Base-by-base conservation (phyloP, 2,797 vertebrate genomes). In the Cercopithecus diana region DNA sequence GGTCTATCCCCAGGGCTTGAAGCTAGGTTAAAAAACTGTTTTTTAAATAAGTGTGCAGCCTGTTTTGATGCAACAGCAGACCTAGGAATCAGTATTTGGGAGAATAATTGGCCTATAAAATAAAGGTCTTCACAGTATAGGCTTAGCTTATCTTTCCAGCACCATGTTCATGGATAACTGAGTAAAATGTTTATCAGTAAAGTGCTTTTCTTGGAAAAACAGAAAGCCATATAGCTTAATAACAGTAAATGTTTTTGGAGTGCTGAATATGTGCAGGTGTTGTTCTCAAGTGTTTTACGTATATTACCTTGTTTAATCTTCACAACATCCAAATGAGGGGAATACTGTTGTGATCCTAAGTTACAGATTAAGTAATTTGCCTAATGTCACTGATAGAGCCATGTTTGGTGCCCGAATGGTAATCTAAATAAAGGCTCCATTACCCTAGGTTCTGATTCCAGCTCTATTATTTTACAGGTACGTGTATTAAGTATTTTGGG, bases 201-300 rank as follows among this genome's bases (percentile, higher is more conserved):
- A 61, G 30, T 76, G 1, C 20, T 97, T 94, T 97, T n/a, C 72
- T 58, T 96, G 15, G 39, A 41, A 83, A 95, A 82, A 76, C 5
- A 77, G 52, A 88, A 92, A 28, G 4, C 13, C 19, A 1, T 80
- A 20, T 90, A 79, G 33, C 19, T 90, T 67, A 84, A n/a, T 87
- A 75, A 86, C 3, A 79, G 50, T 50, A 90, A 77, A 52, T 6
- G 7, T 50, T 95, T 95, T 95, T 90, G 41, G 24, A 86, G 14
- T 95, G 24, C 20, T 96, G 83, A 73, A 43, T 87, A 50, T 85
- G 7, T 90, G 0, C 2, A 93, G 28, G 41, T 7, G n/a, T 92
- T 94, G 4, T 93, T 81, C 39, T 96, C 48, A 61, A 88, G 33
- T n/a, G 2, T 88, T 95, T 93, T 92, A 84, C 26, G 7, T 85